Percentiles rank a stretch among this genome's conserved stretches.
These are phyloP conservation scores for Peribatodes rhomboidaria DNA, from an alignment of 2,888 invertebrate genomes.

Conservation along the genomic window DNA sequence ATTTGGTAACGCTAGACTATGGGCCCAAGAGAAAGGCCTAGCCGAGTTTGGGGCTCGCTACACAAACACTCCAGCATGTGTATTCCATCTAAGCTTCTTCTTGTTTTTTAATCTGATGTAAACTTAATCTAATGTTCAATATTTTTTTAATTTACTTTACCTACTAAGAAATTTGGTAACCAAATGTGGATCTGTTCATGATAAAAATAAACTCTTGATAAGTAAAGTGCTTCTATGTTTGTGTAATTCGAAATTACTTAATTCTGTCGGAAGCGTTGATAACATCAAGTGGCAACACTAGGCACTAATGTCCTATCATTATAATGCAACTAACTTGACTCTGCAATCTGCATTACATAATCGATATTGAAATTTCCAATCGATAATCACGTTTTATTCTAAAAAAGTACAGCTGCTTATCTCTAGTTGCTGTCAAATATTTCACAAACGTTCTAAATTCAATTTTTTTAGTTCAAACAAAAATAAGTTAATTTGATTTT, in stretches of 20 bases:
- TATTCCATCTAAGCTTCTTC: no score
- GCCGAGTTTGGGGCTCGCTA: no score
- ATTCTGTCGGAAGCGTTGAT: slow-evolving; percentile 10
- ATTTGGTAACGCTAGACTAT: no score
- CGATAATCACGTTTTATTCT: slow-evolving; percentile 18
- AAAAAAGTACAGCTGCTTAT: slow-evolving; percentile 5
- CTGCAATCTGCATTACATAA: slow-evolving; percentile 28
- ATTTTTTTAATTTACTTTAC: no score
- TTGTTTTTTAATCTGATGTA: no score
- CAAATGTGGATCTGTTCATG: no score
- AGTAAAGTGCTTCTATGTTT: neutral
- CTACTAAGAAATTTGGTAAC: no score
- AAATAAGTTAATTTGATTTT: no score
- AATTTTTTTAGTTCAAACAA: no score
- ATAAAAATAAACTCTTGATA: neutral
- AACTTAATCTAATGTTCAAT: no score
- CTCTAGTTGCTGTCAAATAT: neutral
- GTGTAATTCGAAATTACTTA: slow-evolving; percentile 12
- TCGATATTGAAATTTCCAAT: slow-evolving; percentile 19
- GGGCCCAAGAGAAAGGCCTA: no score
- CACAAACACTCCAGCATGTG: no score
- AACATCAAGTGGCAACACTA: slow-evolving; percentile 9
- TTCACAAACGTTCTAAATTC: slow-evolving; percentile 1
- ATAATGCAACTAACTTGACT: slow-evolving; percentile 19
- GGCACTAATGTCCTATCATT: slow-evolving; percentile 20